phyloP scores from a whole-genome alignment of 2,113 vertebrate genomes.

The Dryoscopus gambensis region DNA sequence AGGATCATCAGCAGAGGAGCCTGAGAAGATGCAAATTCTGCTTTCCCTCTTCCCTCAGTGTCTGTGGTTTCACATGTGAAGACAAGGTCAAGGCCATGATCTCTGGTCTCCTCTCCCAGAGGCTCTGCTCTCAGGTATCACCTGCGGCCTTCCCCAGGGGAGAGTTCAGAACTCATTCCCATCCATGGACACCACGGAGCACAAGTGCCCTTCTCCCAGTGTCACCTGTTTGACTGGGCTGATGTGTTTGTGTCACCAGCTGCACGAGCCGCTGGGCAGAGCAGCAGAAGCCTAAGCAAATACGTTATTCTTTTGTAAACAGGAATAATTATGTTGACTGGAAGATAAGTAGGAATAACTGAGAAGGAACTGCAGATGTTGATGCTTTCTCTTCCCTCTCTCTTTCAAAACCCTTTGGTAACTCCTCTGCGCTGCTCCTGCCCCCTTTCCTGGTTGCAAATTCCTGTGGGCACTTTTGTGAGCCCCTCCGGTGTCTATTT shows the following conservation, averaged over 20 bases:
- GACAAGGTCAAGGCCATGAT: not conserved
- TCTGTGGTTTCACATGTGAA: not conserved
- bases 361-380: not conserved
- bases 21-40: not conserved
- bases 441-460: not conserved
- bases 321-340: not conserved
- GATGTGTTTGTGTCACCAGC: not conserved
- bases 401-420: not conserved
- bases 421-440: accelerated
- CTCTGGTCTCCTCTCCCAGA: not conserved
- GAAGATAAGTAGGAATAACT: not conserved
- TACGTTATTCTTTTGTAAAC: not conserved
- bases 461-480: not conserved
- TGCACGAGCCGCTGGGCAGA: not conserved
- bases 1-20: not conserved
- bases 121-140: not conserved
- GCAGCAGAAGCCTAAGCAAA: not conserved
- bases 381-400: not conserved
- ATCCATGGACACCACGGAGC: accelerated
- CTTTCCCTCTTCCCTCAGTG: accelerated
- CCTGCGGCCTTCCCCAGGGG: not conserved
- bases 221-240: not conserved
- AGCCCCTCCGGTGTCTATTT: not conserved
- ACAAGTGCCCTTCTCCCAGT: not conserved
- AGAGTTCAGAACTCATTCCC: not conserved